These are phyloP conservation scores for Molorchus minor DNA, from an alignment of 2,888 invertebrate species.

Conservation along the genomic window DNA sequence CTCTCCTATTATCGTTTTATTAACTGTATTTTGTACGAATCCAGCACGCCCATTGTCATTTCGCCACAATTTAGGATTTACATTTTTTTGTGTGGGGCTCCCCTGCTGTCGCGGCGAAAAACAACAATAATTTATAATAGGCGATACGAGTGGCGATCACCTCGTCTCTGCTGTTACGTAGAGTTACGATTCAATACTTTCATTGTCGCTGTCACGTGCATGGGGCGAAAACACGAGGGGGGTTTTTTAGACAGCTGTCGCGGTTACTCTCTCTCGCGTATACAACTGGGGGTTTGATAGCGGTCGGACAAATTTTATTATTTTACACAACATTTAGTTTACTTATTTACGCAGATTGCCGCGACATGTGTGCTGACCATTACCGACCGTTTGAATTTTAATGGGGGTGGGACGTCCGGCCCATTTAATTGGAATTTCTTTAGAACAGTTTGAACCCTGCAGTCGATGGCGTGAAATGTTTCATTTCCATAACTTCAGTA, in stretches of 20 bases:
- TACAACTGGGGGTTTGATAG: conserved; percentile 22
- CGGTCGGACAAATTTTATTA: conserved; percentile 12
- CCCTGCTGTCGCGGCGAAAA: conserved; percentile 13
- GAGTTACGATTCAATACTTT: conserved; percentile 24
- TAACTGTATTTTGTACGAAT: conserved; percentile 20
- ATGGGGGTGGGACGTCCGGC: too few species aligned
- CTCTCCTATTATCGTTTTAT: conserved; percentile 18
- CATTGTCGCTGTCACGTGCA: conserved; percentile 26
- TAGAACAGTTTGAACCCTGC: too few species aligned
- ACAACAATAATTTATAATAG: conserved; percentile 15
- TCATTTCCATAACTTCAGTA: too few species aligned
- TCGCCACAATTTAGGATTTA: conserved; percentile 8
- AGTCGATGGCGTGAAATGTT: too few species aligned
- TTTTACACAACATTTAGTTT: conserved; percentile 28
- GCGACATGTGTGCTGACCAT: conserved; percentile 21
- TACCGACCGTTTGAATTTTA: too few species aligned
- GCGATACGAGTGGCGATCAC: conserved; percentile 19
- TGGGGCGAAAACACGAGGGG: conserved; percentile 16
- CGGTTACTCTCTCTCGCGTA: conserved; percentile 13
- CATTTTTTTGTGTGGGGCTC: not conserved
- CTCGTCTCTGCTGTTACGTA: conserved; percentile 15
- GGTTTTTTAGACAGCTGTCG: conserved; percentile 27
- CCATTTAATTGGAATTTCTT: too few species aligned
- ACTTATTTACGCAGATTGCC: conserved; percentile 21
- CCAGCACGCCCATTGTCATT: conserved; percentile 6